Base-by-base conservation (phyloP, 2,113 vertebrate genomes). In the Lipophrys pholis region DNA sequence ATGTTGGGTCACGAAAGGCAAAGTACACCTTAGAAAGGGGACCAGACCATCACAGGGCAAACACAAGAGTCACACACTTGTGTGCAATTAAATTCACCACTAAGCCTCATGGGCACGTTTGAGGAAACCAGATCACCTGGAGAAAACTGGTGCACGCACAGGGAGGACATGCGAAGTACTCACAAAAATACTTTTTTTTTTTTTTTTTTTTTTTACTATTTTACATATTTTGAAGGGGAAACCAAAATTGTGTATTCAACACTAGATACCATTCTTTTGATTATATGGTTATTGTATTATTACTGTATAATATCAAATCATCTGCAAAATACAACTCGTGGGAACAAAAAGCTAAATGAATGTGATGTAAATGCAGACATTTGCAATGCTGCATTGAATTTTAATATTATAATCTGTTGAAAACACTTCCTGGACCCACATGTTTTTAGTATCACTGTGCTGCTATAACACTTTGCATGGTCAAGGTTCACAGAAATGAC, bases 311-410 rank as follows among this genome's bases (percentile, higher is more conserved):
- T 14, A 46, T 14, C 11, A 12, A 5, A 4, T 46, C 3, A 14
- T 11, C 3, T 48, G 6, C 2, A 52, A 40, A 11, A 11, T 16
- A 10, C 39, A 53, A 35, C 12, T n/a, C 0, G 3, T 15, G 35
- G 50, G 54, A 57, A 39, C n/a, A 35, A 63, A 67, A 74, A 21
- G 38, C 54, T 14, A 16, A 38, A 16, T 41, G 30, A 6, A 35
- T 45, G 6, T 15, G 5, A 79, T 82, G 65, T 69, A 48, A 69
- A 86, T 80, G 5, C 16, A 12, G 35, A 40, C 35, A 83, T 79
- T 70, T 81, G 69, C 21, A 30, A 30, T 30, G 21, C 36, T 57
- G 2, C 8, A 17, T 60, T 51, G 7, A 43, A 80, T 88, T 83
- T 86, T 62, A 74, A 83, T 86, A 69, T 66, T 45, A 69, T 39